Evolutionary conservation across 2,797 vertebrate genomes (phyloP), one percentile per base, ranked within the genome.

Genomic region (Semotilus atromaculatus): DNA sequence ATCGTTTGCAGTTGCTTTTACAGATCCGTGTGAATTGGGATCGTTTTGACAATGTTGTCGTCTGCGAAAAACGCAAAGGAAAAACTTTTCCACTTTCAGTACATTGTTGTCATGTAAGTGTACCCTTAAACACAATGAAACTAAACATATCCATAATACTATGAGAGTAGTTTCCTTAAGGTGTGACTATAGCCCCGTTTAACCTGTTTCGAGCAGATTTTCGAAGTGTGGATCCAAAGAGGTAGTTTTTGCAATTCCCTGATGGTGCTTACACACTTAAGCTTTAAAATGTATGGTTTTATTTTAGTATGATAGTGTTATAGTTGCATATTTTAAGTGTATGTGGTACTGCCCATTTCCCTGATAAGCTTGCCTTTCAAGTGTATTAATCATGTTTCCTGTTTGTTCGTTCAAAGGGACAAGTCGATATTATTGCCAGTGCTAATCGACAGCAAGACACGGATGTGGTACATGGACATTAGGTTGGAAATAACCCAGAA

Each of bases 391-490:
- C 51, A 75, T n/a, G 73, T 38, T 55, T 75, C 73, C 51, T 75
- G 51, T 75, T 55, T 75, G 48, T 14, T 74, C 29, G 14, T 21
- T 53, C 3, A 0, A 11, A 36, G 29, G 8, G 19, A 55, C 6
- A 23, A 75, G 73, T 75, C 51, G 7, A 75, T 75, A 55, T 75
- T 36, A 75, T 75, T 75, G 73, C 51, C 21, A n/a, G 73, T 75
- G 73, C 73, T 75, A 75, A 55, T 55, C 31, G 73, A 29, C 36
- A 64, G 10, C 16, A 64, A 51, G 75, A 62, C 75, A 62, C n/a
- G 16, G 34, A 62, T 60, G 38, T 60, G 53, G 75, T 40, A 26
- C 78, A 67, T 36, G 14, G 21, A 36, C 51, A 38, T 55, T 75
- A 75, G 31, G 31, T 36, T 75, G 31, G 73, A 55, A 55, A 75